These are phyloP conservation scores for Lasioglossum morio DNA, from an alignment of 2,888 invertebrate genomes.

Conservation along the genomic window DNA sequence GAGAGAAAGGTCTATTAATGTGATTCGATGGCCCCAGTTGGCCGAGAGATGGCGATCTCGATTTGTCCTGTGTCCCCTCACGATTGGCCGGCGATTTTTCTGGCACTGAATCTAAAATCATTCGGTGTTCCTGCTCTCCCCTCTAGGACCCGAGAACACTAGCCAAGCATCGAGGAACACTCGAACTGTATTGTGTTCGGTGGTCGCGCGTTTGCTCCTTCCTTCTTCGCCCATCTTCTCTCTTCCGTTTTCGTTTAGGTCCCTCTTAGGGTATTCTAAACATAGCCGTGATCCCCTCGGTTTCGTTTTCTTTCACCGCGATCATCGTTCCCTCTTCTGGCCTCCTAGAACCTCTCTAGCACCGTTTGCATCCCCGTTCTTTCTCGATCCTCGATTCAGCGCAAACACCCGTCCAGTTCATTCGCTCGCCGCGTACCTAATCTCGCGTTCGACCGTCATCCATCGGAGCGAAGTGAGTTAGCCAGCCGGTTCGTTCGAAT, in stretches of 20 bases:
- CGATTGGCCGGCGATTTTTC: constrained; percentile 64
- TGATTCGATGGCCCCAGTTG: constrained; percentile 58
- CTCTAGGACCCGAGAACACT: not conserved
- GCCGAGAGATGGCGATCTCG: constrained; percentile 67
- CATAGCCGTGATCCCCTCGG: constrained; percentile 50
- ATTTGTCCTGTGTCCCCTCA: constrained; percentile 61
- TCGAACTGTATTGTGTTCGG: constrained; percentile 50
- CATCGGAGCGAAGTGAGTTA: not conserved
- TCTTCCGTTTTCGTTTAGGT: constrained; percentile 51
- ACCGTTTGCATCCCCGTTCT: constrained; percentile 36
- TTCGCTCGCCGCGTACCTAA: not conserved
- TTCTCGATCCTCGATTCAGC: constrained; percentile 24
- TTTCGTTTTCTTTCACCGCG: constrained; percentile 32
- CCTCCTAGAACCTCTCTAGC: constrained; percentile 11
- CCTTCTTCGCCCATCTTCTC: constrained; percentile 38
- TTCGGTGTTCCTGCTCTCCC: constrained; percentile 28
- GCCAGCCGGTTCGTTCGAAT: not conserved
- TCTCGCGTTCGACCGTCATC: not conserved
- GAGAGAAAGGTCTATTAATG: constrained; percentile 61
- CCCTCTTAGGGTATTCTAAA: constrained; percentile 66
- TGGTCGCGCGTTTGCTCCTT: constrained; percentile 37
- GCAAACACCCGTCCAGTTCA: not conserved
- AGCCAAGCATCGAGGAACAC: not conserved
- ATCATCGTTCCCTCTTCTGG: constrained; percentile 8
- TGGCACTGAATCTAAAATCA: constrained; percentile 65